Evolutionary conservation across 2,113 vertebrate genomes (phyloP), one percentile per base, ranked within the genome.

Genomic region (Hippopotamus amphibius): DNA sequence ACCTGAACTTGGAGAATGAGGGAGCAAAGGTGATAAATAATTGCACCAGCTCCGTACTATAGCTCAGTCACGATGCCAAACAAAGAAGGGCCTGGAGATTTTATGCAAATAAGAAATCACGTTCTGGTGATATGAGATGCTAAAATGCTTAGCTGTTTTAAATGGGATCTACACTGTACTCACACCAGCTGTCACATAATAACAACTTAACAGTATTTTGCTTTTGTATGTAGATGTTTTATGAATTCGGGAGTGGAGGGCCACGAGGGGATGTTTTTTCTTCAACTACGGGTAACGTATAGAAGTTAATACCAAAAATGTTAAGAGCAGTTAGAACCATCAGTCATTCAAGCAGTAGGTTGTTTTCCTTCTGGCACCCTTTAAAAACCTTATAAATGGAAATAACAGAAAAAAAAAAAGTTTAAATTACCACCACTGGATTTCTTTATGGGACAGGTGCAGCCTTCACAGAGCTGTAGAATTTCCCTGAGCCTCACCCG

Each of bases 1-100:
- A 53, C 59, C 85, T 48, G 41, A 87, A 41, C 33, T 55, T 88
- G 21, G 65, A 90, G 94, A 55, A 28, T 90, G 53, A 90, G 53
- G 37, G 22, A 92, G 92, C 96, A 89, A 74, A 3, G 0, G 94
- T 96, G 91, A 88, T 93, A 95, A 97, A 88, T 95, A 97, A 91
- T 83, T 83, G 57, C 43, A 2, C 14, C 43, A 13, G 0, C 72
- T 97, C 97, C 97, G 41, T 57, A 19, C 48, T 0, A 0, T 15
- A 69, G 19, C 68, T 97, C 68, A n/a, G 10, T 65, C 84, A 11
- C 84, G 93, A 66, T 55, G n/a, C 76, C 28, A 93, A 97, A 83
- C 92, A 37, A 83, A 93, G 93, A 87, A 82, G 92, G 63, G 19
- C 72, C 57, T 14, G 19, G 46, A 41, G 83, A 79, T 88, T 95